phyloP scores from a whole-genome alignment of 2,797 vertebrate species.

The Antennarius maculatus region DNA sequence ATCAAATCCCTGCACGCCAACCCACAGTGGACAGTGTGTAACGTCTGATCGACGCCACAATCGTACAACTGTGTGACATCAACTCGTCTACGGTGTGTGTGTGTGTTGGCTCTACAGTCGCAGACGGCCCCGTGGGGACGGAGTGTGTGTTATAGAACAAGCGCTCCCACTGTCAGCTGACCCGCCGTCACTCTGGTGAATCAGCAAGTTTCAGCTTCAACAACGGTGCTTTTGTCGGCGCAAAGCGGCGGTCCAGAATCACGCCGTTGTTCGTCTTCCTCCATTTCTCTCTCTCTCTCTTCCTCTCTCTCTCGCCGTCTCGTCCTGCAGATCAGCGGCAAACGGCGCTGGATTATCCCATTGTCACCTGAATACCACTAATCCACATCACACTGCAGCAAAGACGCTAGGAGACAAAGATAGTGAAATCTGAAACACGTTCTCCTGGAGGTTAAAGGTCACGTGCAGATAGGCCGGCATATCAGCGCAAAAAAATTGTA shows the following conservation, averaged over 20 bases:
- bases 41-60: too few species aligned
- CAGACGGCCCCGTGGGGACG: slow-evolving; percentile 11
- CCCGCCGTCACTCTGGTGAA: slow-evolving; percentile 5
- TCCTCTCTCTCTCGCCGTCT: too few species aligned
- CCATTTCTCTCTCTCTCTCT: neutral
- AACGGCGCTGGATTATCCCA: slow-evolving; percentile 6
- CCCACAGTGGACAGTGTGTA: slow-evolving; percentile 36
- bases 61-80: neutral
- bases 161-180: slow-evolving; percentile 42
- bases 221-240: slow-evolving; percentile 16
- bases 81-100: slow-evolving; percentile 3
- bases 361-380: slow-evolving; percentile 16
- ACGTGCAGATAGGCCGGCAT: neutral
- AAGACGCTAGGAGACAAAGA: slow-evolving; percentile 30
- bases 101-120: slow-evolving; percentile 10
- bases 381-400: neutral
- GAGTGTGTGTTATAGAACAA: slow-evolving; percentile 36
- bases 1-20: too few species aligned
- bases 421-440: neutral
- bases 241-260: neutral
- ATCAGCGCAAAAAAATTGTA: too few species aligned
- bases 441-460: slow-evolving; percentile 1
- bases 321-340: neutral
- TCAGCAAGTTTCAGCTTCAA: slow-evolving; percentile 27
- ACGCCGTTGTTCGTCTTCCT: neutral